A percentile compares a stretch with the other conserved stretches of the same genome.
Conservation (phyloP, 1,140 invertebrate genomes). For the Tetramorium simillimum region DNA sequence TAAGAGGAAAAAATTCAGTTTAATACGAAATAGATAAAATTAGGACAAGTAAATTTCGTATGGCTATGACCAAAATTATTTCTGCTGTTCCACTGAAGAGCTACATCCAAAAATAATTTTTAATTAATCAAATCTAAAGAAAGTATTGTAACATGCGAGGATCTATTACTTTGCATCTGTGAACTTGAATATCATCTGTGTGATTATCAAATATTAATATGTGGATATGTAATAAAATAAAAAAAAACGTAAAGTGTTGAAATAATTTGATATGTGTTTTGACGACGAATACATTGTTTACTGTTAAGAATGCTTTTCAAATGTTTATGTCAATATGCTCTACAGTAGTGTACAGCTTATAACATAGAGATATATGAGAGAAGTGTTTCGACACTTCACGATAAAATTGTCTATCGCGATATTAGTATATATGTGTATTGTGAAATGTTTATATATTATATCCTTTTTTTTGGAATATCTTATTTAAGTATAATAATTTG, state of each 20-base stretch:
- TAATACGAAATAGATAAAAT: not conserved
- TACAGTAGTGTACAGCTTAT: conserved; percentile 36
- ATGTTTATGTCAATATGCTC: conserved; percentile 43
- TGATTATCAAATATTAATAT: conserved; percentile 31
- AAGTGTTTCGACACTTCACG: conserved; percentile 19
- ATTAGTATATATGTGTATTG: conserved; percentile 8
- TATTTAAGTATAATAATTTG: conserved; percentile 12
- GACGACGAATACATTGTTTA: conserved; percentile 37
- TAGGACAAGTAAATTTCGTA: conserved; percentile 4
- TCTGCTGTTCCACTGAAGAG: not conserved
- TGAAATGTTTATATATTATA: conserved; percentile 47
- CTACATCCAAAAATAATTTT: not conserved
- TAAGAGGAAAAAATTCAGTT: conserved; percentile 34
- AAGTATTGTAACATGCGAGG: not conserved
- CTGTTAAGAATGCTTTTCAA: conserved; percentile 32
- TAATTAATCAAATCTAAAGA: not conserved
- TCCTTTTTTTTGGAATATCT: not conserved
- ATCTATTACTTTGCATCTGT: conserved; percentile 21
- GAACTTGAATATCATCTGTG: not conserved
- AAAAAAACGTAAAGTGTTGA: conserved; percentile 29
- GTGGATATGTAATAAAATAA: conserved; percentile 10
- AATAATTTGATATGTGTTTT: conserved; percentile 40
- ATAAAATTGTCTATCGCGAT: conserved; percentile 41
- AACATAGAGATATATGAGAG: not conserved
- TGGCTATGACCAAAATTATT: conserved; percentile 10